Conservation (phyloP, 2,113 vertebrate species). For the Pheucticus melanocephalus region DNA sequence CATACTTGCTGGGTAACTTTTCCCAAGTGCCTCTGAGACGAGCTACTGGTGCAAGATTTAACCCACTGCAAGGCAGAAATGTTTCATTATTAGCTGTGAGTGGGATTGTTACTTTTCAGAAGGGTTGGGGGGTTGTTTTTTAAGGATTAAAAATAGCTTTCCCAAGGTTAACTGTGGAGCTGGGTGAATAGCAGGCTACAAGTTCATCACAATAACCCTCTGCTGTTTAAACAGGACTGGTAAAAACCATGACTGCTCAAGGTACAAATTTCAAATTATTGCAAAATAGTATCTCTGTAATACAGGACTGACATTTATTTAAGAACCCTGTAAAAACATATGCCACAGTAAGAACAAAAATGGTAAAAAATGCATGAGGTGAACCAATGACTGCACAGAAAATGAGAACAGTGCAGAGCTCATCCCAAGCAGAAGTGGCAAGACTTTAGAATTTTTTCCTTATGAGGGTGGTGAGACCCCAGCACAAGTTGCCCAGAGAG, state of each 20-base stretch:
- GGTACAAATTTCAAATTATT: not conserved
- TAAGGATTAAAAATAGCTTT: not conserved
- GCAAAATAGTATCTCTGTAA: not conserved
- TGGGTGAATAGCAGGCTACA: not conserved
- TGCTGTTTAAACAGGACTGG: not conserved
- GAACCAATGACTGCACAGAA: not conserved
- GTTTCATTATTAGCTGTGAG: not conserved
- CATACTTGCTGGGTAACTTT: conserved; percentile 95
- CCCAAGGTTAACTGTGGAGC: not conserved
- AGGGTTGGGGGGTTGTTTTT: not conserved
- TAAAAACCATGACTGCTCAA: not conserved
- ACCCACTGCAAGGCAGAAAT: conserved; percentile 77
- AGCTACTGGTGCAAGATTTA: conserved; percentile 90
- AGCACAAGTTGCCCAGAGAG: not conserved
- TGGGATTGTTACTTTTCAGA: accelerated
- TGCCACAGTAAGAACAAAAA: not conserved
- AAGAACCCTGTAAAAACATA: not conserved
- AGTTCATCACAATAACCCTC: not conserved
- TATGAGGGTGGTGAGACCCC: not conserved
- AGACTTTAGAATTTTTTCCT: not conserved
- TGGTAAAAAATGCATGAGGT: not conserved
- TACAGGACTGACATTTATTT: too few relatives aligned
- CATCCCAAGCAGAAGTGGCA: not conserved
- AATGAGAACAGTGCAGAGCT: not conserved
- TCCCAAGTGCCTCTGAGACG: conserved; percentile 93